Evolutionary conservation across 2,113 vertebrate species (phyloP).

Genomic region (Genyomyrus donnyi): DNA sequence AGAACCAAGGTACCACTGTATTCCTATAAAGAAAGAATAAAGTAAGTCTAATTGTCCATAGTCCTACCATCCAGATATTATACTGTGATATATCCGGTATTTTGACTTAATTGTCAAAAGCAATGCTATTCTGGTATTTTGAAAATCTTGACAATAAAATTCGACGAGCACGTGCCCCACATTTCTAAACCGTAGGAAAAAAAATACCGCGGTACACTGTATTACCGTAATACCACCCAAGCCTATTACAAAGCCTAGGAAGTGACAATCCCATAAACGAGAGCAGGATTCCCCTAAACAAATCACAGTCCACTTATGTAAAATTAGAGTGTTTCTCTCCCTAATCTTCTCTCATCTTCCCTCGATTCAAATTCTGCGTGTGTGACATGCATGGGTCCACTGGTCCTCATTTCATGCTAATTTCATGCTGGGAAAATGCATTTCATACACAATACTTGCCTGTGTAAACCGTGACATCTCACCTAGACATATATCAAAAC

Average conservation of each 20-base stretch:
- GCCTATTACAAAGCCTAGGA: conserved; percentile 24
- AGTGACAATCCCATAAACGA: not conserved
- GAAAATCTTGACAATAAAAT: not conserved
- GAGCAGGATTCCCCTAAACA: not conserved
- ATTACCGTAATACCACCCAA: not conserved
- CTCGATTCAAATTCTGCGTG: conserved; percentile 30
- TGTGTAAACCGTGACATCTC: not conserved
- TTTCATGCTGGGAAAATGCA: conserved; percentile 45
- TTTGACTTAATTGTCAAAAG: not conserved
- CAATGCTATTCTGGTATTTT: not conserved
- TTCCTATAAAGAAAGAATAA: no score
- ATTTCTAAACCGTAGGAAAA: not conserved
- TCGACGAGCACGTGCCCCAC: not conserved
- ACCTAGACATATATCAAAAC: not conserved
- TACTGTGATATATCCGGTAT: not conserved
- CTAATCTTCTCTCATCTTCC: conserved; percentile 27
- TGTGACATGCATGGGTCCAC: not conserved
- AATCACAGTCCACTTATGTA: not conserved
- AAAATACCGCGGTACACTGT: not conserved
- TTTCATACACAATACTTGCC: not conserved
- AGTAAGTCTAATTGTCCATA: not conserved
- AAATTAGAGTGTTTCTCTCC: not conserved
- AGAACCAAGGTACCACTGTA: no score
- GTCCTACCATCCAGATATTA: not conserved
- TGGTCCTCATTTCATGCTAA: conserved; percentile 31